Evolutionary conservation across 2,888 invertebrate genomes (phyloP), one percentile per base, ranked within the genome.

Genomic region (Trissonchulus sp.): DNA sequence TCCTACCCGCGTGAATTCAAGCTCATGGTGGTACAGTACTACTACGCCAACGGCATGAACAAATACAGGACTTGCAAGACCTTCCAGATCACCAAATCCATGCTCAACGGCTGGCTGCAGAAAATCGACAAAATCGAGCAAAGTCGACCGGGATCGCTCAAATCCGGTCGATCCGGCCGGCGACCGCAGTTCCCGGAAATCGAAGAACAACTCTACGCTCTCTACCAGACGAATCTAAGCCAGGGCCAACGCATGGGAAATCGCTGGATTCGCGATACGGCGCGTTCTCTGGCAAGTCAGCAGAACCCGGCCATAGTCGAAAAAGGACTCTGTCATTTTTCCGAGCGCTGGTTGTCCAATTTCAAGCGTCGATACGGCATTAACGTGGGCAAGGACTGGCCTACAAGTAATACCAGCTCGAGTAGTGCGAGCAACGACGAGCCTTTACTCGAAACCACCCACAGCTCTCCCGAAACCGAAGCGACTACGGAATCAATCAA

Each of bases 1-100:
- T 81, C 81, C 31, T 81, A 81, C 73, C 80, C 81, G 8, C 75
- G 81, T 8, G 81, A 81, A 72, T 81, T 82, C 78, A 81, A 81
- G 63, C 77, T 81, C n/a, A 78, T 82, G 78, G 81, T 81, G n/a
- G 78, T 82, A 65, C 77, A 79, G 63, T 78, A 77, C 73, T 81
- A 80, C 74, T 79, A 76, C 76, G 73, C 72, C 28, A 81, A 81
- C 69, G 81, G 82, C 2, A 77, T 77, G 38, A 81, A 81, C 76
- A 82, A 81, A 76, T 81, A 81, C 76, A 74, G 79, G 15, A 80
- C 80, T 8, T 81, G 80, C 76, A 80, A 81, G 68, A 69, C 78
- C 73, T 76, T 75, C 34, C 69, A 76, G 34, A 80, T 79, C 37
- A 80, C 80, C 1, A 78, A 80, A 72, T 80, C 80, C 23, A 81